phyloP scores from a whole-genome alignment of 2,113 vertebrate species.

The Dipodomys ordii region DNA sequence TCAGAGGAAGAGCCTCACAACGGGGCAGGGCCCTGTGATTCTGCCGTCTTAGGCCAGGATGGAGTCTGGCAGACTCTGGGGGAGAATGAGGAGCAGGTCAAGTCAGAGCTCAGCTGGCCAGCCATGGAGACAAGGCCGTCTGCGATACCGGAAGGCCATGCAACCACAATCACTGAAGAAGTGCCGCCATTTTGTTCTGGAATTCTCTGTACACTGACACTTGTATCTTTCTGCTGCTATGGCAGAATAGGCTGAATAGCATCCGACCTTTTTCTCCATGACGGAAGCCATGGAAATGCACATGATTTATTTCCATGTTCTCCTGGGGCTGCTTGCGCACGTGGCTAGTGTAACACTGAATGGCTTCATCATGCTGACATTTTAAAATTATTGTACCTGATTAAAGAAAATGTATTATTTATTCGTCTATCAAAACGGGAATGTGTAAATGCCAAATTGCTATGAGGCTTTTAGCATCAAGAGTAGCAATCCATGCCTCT shows the following conservation, averaged over 20 bases:
- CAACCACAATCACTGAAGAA: not conserved
- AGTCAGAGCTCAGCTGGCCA: not conserved
- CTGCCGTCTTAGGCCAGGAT: not conserved
- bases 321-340: not conserved
- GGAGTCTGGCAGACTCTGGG: not conserved
- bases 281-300: not conserved
- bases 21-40: not conserved
- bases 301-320: not conserved
- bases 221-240: not conserved
- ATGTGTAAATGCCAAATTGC: not conserved
- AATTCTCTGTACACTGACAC: not conserved
- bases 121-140: fast-evolving
- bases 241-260: not conserved
- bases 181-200: fast-evolving
- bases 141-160: not conserved
- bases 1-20: not conserved
- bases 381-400: constrained; percentile 7
- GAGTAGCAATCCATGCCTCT: not conserved
- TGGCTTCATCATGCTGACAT: not conserved
- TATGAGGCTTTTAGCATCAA: not conserved
- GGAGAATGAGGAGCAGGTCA: not conserved
- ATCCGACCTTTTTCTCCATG: not conserved
- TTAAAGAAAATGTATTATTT: constrained; percentile 18
- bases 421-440: constrained; percentile 1
- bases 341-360: not conserved